Evolutionary conservation across 2,888 invertebrate genomes (phyloP), one percentile per base, ranked within the genome.

Genomic region (Acheta domesticus): DNA sequence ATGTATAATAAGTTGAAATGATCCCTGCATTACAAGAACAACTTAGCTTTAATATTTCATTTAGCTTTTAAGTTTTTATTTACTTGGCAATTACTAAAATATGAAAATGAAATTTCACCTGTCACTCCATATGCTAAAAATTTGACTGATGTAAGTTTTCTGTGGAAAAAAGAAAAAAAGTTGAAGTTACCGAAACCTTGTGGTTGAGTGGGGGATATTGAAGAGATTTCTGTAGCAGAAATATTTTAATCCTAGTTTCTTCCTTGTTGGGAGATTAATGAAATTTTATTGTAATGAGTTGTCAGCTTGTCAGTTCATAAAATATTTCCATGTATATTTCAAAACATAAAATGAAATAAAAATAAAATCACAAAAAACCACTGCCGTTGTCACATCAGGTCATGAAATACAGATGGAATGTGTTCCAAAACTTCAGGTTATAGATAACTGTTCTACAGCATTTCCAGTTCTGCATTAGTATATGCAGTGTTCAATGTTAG

Each of bases 11-110:
- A 19, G 62, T 62, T 62, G 62, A 14, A 62, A n/a, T 62, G 16
- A 62, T 62, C 62, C 62, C 62, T 62, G 14, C 62, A 62, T 62
- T 62, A 62, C 62, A 62, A 62, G 62, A n/a, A 62, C 14, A 14
- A 62, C n/a, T 62, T 62, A 62, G 62, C 62, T 62, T 62, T 62
- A 62, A 62, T 62, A 62, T 62, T 62, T 62, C 62, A 62, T 62
- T 62, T 62, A 62, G 62, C n/a, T 36, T 62, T 14, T 62, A 62
- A 62, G 62, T 62, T 62, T 62, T 62, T 62, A 62, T 19, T n/a
- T 62, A 62, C n/a, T 62, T 62, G 62, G 62, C 14, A 19, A 62
- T 62, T 62, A 62, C 62, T 62, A 62, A 36, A 36, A 36, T 62
- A n/a, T 62, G 62, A n/a, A 19, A 62, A n/a, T n/a, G 4, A 62